Evolutionary conservation across 2,113 vertebrate species (phyloP).

Genomic region (Meriones unguiculatus): DNA sequence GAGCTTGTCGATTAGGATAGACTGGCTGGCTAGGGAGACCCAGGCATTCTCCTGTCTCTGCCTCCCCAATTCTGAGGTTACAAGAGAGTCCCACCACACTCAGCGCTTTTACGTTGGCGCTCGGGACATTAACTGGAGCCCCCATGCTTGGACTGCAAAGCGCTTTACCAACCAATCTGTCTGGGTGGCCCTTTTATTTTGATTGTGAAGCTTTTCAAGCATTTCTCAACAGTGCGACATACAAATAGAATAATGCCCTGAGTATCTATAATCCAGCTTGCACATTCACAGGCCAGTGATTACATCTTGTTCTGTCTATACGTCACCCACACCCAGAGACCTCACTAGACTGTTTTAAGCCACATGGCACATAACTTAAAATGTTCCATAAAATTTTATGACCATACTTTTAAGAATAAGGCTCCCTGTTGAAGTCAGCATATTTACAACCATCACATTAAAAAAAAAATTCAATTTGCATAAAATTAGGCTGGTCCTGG

Average conservation of each 20-base stretch:
- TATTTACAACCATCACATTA: not conserved
- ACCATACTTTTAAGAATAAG: slow-evolving; percentile 24
- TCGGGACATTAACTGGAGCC: not conserved
- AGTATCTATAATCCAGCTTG: not conserved
- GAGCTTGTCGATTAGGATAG: not conserved
- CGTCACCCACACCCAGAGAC: not conserved
- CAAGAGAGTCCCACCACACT: not conserved
- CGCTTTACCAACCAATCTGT: too few species aligned
- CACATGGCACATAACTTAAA: not conserved
- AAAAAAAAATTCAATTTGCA: not conserved
- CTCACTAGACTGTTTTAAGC: not conserved
- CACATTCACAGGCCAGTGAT: not conserved
- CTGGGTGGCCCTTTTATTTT: not conserved
- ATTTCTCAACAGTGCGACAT: not conserved
- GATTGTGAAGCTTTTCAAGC: not conserved
- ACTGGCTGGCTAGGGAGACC: not conserved
- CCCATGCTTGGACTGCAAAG: not conserved
- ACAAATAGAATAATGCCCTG: not conserved
- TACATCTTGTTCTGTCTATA: not conserved
- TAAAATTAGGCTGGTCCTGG: not conserved
- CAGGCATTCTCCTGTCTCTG: not conserved
- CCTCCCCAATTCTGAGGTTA: not conserved
- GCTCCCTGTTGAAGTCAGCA: not conserved
- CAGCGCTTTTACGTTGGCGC: not conserved
- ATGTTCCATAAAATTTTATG: not conserved